phyloP scores from a whole-genome alignment of 2,113 vertebrate species.

The Capreolus pygargus region DNA sequence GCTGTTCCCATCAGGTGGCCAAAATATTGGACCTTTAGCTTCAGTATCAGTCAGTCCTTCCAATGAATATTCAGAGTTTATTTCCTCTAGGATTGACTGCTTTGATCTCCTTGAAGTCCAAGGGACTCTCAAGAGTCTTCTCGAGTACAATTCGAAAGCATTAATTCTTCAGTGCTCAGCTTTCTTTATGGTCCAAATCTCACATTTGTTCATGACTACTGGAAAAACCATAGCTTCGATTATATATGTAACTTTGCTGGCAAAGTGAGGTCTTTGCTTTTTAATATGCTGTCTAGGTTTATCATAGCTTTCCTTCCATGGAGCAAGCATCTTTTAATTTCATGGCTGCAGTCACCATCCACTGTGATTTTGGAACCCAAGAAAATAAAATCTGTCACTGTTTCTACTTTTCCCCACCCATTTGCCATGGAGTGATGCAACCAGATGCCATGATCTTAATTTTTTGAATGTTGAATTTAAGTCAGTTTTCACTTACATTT shows the following conservation, averaged over 20 bases:
- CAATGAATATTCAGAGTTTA: background rate
- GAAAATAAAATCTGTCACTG: background rate
- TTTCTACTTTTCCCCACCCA: background rate
- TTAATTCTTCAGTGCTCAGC: background rate
- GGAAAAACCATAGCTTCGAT: background rate
- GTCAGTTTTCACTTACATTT: background rate
- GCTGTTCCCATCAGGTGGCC: background rate
- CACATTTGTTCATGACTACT: background rate
- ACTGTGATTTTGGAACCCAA: background rate
- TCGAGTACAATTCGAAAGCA: background rate
- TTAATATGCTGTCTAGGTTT: background rate
- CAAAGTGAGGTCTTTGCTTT: background rate
- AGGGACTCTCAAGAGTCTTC: background rate
- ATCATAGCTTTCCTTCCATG: background rate
- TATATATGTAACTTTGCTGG: background rate
- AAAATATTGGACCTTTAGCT: background rate
- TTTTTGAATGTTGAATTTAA: background rate
- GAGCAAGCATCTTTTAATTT: background rate
- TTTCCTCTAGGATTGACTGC: background rate
- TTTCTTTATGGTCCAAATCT: background rate
- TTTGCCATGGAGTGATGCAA: background rate
- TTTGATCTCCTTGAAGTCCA: background rate
- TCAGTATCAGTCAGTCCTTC: background rate
- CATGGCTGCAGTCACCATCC: background rate
- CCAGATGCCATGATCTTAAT: background rate